Evolutionary conservation across 1,140 invertebrate genomes (phyloP).

Genomic region (Caenorhabditis tropicalis): DNA sequence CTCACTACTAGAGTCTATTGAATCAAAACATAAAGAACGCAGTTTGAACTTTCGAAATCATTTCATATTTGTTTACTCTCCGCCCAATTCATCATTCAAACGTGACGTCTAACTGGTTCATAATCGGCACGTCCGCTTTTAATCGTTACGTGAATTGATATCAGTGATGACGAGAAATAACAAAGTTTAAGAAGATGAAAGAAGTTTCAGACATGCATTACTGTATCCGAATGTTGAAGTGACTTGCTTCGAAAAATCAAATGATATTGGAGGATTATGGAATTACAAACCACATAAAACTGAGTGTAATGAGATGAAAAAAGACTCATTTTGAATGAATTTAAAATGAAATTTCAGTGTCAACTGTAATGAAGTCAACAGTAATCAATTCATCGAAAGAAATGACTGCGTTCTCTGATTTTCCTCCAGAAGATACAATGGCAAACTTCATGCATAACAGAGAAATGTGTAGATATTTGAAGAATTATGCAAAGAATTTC

Average conservation of each 20-base stretch:
- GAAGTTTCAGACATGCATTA: constrained; percentile 62
- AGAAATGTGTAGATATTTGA: constrained; percentile 72
- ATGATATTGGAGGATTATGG: constrained; percentile 73
- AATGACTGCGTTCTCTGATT: constrained; percentile 74
- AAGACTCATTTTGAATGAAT: no score
- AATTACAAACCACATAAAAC: constrained; percentile 62
- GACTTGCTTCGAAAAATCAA: constrained; percentile 73
- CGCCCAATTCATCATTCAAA: no score
- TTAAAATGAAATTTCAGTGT: constrained; percentile 50
- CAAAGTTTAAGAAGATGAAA: no score
- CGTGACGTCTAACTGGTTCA: no score
- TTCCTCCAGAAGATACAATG: constrained; percentile 72
- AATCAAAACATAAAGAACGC: no score
- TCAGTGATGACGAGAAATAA: no score
- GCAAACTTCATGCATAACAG: constrained; percentile 74
- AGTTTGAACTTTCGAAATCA: no score
- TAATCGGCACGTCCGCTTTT: no score
- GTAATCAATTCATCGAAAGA: constrained; percentile 75
- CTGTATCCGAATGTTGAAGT: constrained; percentile 68
- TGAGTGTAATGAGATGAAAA: constrained; percentile 45
- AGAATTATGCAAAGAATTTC: constrained; percentile 73
- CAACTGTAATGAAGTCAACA: constrained; percentile 72
- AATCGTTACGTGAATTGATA: no score
- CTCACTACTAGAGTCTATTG: no score
- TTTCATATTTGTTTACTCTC: no score